phyloP scores from a whole-genome alignment of 2,888 invertebrate genomes.

The Toxonevra muliebris region DNA sequence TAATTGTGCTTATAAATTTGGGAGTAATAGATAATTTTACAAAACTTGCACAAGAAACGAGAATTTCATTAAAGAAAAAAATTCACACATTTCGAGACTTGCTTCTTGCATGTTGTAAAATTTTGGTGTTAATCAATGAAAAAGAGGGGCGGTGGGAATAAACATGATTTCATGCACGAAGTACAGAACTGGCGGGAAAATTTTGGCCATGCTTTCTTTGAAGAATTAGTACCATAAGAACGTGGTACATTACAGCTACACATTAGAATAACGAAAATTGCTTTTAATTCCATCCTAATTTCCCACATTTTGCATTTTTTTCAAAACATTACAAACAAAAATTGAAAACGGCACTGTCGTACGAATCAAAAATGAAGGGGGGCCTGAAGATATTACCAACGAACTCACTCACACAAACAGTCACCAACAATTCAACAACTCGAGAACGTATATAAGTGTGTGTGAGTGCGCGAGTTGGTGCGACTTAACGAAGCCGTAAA shows the following conservation, averaged over 20 bases:
- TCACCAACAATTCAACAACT: conserved; percentile 26
- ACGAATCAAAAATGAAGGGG: background rate
- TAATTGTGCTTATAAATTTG: conserved; percentile 12
- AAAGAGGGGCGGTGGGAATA: no score
- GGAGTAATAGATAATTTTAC: background rate
- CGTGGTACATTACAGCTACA: no score
- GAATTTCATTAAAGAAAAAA: no score
- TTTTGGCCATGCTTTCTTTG: no score
- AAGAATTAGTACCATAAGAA: no score
- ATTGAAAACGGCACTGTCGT: background rate
- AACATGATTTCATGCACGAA: no score
- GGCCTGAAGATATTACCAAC: conserved; percentile 16
- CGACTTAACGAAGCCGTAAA: conserved; percentile 48
- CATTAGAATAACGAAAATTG: background rate
- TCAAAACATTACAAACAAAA: conserved; percentile 8
- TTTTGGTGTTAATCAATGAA: no score
- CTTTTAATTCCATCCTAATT: conserved; percentile 5
- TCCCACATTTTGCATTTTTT: background rate
- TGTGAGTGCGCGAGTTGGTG: conserved; percentile 38
- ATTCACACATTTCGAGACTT: no score
- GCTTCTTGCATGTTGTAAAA: no score
- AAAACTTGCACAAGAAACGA: no score
- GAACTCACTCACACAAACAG: conserved; percentile 21
- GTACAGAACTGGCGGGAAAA: no score
- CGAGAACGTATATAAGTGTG: conserved; percentile 24